Evolutionary conservation across 2,797 vertebrate species (phyloP).

Genomic region (Benthosema pterotum): DNA sequence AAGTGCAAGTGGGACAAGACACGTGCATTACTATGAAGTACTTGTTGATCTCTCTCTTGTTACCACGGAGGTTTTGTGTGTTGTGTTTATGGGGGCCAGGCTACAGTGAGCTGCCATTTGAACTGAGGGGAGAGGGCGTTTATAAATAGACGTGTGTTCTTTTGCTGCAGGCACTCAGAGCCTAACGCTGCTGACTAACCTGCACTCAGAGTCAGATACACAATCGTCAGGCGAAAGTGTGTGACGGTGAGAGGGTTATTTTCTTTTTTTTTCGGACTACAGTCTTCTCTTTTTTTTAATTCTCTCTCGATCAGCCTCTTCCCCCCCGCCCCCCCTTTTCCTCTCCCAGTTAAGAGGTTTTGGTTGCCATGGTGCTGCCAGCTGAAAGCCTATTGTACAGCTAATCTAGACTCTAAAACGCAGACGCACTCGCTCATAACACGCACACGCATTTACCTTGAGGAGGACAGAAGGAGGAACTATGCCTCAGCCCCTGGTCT

Average conservation of each 20-base stretch:
- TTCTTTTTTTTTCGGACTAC: too few species aligned
- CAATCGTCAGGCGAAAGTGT: too few species aligned
- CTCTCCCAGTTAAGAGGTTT: slow-evolving; percentile 33
- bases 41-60: too few species aligned
- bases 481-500: neutral
- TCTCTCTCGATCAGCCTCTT: neutral
- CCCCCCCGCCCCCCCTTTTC: neutral
- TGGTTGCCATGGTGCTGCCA: slow-evolving; percentile 32
- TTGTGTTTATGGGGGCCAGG: slow-evolving; percentile 55
- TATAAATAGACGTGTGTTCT: slow-evolving; percentile 71
- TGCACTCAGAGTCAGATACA: slow-evolving; percentile 32
- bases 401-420: slow-evolving; percentile 44
- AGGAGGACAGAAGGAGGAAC: slow-evolving; percentile 1
- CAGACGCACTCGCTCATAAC: neutral
- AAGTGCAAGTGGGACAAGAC: neutral
- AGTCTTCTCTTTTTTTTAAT: slow-evolving; percentile 7
- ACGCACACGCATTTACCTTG: slow-evolving; percentile 13
- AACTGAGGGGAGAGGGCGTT: slow-evolving; percentile 51
- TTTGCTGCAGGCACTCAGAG: slow-evolving; percentile 49
- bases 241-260: too few species aligned
- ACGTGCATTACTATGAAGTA: slow-evolving; percentile 22
- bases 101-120: slow-evolving; percentile 65
- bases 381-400: slow-evolving; percentile 53
- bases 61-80: slow-evolving; percentile 56
- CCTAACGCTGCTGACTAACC: slow-evolving; percentile 43